phyloP scores from a whole-genome alignment of 2,797 vertebrate genomes.

The Mus caroli region DNA sequence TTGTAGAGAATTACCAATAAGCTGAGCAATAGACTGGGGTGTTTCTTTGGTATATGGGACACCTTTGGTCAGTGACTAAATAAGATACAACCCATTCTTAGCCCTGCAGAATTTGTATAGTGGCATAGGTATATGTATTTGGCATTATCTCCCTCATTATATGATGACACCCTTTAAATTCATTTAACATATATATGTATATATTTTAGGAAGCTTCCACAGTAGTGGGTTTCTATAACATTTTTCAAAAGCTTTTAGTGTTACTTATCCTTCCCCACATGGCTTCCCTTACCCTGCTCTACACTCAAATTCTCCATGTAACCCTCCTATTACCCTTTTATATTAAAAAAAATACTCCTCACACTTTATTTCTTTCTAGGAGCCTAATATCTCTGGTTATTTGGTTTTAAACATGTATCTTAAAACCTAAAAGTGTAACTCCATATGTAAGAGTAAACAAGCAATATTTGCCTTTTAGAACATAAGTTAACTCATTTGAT shows the following conservation, averaged over 20 bases:
- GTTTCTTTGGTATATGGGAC: not conserved
- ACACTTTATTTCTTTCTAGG: not conserved
- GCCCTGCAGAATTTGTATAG: no score
- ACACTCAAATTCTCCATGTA: not conserved
- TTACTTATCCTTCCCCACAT: not conserved
- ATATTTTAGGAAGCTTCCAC: not conserved
- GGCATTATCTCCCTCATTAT: no score
- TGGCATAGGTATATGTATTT: no score
- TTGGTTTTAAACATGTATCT: not conserved
- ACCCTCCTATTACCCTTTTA: not conserved
- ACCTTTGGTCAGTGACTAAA: not conserved
- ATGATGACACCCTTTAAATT: no score
- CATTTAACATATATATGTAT: no score
- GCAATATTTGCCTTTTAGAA: not conserved
- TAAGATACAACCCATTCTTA: no score
- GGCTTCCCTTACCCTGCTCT: not conserved
- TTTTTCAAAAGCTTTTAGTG: not conserved
- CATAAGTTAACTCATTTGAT: not conserved
- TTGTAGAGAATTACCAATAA: not conserved
- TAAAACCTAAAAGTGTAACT: not conserved
- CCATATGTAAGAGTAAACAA: not conserved
- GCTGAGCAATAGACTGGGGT: not conserved
- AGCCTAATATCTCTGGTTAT: not conserved
- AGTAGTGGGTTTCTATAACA: not conserved
- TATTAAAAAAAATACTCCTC: not conserved